Base-by-base conservation (phyloP, 2,797 vertebrate species). In the Picus viridis region DNA sequence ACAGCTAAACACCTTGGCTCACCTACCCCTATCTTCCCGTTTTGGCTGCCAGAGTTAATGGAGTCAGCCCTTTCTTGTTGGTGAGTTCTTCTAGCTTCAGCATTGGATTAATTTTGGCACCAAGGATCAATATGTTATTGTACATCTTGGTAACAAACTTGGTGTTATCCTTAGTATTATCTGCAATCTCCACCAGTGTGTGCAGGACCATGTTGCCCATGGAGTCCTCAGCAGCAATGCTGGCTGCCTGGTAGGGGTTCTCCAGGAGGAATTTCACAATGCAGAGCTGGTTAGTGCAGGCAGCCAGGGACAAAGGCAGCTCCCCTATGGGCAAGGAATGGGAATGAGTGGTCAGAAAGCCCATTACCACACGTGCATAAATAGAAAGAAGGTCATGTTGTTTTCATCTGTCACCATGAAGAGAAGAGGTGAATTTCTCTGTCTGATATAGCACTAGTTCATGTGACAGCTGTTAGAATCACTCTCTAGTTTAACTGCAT, bases 281-380 rank as follows among this genome's bases (percentile, higher is more conserved):
- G 30, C 98, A 97, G 30, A 98, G 98, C 96, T 99, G 99, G 98
- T 99, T 99, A 88, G 99, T 99, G 90, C 99, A 99, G 6, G 99
- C 99, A 3, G 99, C 99, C 95, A 99, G 96, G 36, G 99, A 99
- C 82, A 99, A 97, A 26, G 99, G 99, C 81, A 99, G 96, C 97
- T 99, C 99, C 47, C 99, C 99, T 99, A 86, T 8, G 22, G 45
- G 22, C 10, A 86, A 94, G 74, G 30, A 94, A 78, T 13, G 41
- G 18, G 43, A 91, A 86, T 12, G 15, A 75, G 26, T 12, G 29
- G 69, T 93, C 86, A 95, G 80, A 82, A 86, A 82, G 30, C 43
- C 22, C 63, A n/a, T 20, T 16, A 57, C 7, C 23, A 22, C 51
- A 84, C 1, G 2, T 54, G 10, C 32, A 61, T 20, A 43, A 91